Percentiles rank a stretch among this genome's conserved stretches.
Evolutionary conservation across 2,113 vertebrate genomes (phyloP).

Genomic region (Oxygymnocypris stewartii): DNA sequence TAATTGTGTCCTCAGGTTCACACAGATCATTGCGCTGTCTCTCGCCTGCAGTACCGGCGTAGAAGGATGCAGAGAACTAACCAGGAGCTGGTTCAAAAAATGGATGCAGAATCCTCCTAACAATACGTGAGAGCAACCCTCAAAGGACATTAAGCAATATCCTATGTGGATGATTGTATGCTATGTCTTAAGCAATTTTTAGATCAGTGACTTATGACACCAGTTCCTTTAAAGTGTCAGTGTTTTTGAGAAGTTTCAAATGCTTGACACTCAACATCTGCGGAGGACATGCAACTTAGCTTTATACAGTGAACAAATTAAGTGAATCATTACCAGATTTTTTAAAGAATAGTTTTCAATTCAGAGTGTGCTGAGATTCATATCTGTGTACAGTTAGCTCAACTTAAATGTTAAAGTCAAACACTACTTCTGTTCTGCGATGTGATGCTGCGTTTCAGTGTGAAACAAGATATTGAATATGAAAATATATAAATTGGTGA

Average conservation of each 20-base stretch:
- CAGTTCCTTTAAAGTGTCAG: not conserved
- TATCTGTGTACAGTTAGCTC: too few species aligned
- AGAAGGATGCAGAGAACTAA: constrained; percentile 62
- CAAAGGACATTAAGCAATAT: not conserved
- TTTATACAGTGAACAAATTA: too few species aligned
- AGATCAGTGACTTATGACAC: not conserved
- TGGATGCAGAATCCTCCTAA: constrained; percentile 59
- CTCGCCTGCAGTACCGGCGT: constrained; percentile 78
- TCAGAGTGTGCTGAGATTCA: too few species aligned
- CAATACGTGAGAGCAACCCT: constrained; percentile 77
- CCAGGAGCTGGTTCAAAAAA: constrained; percentile 29
- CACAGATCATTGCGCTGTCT: constrained; percentile 79
- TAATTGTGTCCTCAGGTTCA: constrained; percentile 77
- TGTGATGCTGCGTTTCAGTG: too few species aligned
- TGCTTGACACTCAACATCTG: not conserved
- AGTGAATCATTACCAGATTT: too few species aligned
- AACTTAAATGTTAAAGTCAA: too few species aligned
- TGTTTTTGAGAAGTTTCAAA: not conserved
- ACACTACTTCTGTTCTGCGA: too few species aligned
- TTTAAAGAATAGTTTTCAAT: too few species aligned
- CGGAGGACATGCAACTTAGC: too few species aligned
- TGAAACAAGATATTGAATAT: too few species aligned
- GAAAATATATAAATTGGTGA: too few species aligned
- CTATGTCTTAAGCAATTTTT: not conserved
- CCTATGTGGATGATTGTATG: not conserved